Base-by-base conservation (phyloP, 2,888 invertebrate species). In the Elegia similella region DNA sequence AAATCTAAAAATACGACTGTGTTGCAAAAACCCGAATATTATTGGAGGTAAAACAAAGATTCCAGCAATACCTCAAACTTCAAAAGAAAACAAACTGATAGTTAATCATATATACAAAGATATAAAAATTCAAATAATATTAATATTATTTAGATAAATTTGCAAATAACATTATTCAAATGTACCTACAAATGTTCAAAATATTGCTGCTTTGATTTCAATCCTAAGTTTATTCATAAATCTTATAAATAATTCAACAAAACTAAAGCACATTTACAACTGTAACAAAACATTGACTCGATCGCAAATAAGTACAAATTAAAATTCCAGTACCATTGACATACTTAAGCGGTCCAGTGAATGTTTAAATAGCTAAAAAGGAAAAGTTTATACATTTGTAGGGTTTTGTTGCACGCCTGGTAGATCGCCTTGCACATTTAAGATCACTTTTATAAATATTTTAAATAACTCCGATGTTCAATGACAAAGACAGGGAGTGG, bases 241-340 rank as follows among this genome's bases (percentile, higher is more conserved):
- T 38, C 5, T 12, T 34, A 34, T 38, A 8, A 38, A 38, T 38
- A 38, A 38, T 38, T 38, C 12, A 38, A n/a, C n/a, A 12, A n/a
- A 1, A 2, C 38, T n/a, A 38, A 12, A 34, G 38, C n/a, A n/a
- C 38, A 38, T 38, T 38, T 38, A 2, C 2, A 38, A 38, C 38
- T 12, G 10, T 38, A n/a, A n/a, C 38, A 38, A 38, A 38, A 38
- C n/a, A 38, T 10, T n/a, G 12, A 38, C n/a, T 12, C n/a, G n/a
- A 38, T 38, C 38, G 38, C n/a, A 38, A 38, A 38, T 52, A 38
- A 52, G 17, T 12, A 17, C 52, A 12, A 52, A 17, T 52, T 42
- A 42, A 52, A 52, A 38, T 52, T 38, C 32, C 15, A 42, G 38
- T 47, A 42, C 48, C 46, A 47, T 48, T 56, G 46, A 48, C 32